Evolutionary conservation across 2,797 vertebrate species (phyloP), one percentile per base, ranked within the genome.

Genomic region (Helicolenus hilgendorfi): DNA sequence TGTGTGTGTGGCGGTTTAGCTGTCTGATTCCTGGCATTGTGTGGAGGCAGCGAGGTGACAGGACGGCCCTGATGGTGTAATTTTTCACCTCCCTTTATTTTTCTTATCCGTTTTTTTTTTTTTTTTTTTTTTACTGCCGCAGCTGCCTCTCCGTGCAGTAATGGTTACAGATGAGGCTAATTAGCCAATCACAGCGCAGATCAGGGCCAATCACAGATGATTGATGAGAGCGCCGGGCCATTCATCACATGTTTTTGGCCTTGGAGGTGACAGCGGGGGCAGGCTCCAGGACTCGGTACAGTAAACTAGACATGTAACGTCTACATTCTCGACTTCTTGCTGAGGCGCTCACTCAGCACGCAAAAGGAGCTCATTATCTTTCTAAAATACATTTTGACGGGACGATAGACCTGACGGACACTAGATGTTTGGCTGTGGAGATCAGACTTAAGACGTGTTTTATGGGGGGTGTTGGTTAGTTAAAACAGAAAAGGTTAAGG

Each of bases 131-230:
- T 49, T 56, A 22, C 72, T 63, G 72, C 74, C 5, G 58, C 93
- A 94, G 94, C 94, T 94, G 94, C 91, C 89, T 94, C 81, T 81
- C 86, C 3, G 67, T 75, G 84, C 89, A 64, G 80, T 96, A 94
- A 96, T 96, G 88, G 94, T 94, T 96, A 95, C 93, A 93, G 96
- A 96, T 96, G 94, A 94, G 93, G 94, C 91, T 96, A 94, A 95
- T 96, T 96, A 95, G 93, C 95, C 89, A 96, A 95, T 96, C 95
- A 94, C 87, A 72, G 90, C 81, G 15, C 88, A 96, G 92, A 96
- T 96, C 95, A 90, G 85, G 87, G 80, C 94, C 94, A 95, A 93
- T 96, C 94, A 94, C 75, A 79, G 81, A 92, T 96, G 96, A 96
- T 94, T 93, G 94, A 96, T 95, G 94, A 95, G 92, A 77, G 87